Conservation (phyloP, 1,140 invertebrate species). For the Dendroctonus valens region DNA sequence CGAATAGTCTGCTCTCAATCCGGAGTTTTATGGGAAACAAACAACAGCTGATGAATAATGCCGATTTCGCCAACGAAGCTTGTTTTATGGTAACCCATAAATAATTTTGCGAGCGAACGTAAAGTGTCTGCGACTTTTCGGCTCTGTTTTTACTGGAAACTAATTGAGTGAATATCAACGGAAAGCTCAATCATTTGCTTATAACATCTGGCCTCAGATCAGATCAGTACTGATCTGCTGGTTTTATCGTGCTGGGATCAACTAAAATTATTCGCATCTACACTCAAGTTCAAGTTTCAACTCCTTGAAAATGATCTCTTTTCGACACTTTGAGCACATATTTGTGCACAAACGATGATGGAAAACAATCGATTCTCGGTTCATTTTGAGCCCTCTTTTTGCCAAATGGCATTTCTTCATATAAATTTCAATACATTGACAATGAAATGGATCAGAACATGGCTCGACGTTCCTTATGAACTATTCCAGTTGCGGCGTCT, state of each 20-base stretch:
- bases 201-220: background rate
- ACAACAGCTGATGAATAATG: background rate
- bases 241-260: background rate
- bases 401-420: conserved; percentile 3
- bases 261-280: background rate
- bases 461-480: conserved; percentile 14
- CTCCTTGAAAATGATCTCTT: background rate
- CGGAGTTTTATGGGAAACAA: conserved; percentile 1
- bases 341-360: background rate
- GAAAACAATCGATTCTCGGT: background rate
- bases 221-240: background rate
- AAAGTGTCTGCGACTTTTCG: background rate
- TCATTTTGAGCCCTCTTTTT: background rate
- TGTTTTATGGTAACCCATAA: conserved; percentile 4
- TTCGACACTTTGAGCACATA: background rate
- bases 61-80: background rate
- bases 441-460: conserved; percentile 22
- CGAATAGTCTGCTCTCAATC: background rate
- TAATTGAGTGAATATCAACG: background rate
- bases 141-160: background rate
- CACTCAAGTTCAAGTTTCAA: conserved; percentile 1
- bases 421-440: conserved; percentile 12
- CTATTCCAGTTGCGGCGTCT: background rate
- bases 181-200: background rate
- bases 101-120: background rate